Evolutionary conservation across 2,113 vertebrate species (phyloP), one percentile per base, ranked within the genome.

Genomic region (Lagopus muta): DNA sequence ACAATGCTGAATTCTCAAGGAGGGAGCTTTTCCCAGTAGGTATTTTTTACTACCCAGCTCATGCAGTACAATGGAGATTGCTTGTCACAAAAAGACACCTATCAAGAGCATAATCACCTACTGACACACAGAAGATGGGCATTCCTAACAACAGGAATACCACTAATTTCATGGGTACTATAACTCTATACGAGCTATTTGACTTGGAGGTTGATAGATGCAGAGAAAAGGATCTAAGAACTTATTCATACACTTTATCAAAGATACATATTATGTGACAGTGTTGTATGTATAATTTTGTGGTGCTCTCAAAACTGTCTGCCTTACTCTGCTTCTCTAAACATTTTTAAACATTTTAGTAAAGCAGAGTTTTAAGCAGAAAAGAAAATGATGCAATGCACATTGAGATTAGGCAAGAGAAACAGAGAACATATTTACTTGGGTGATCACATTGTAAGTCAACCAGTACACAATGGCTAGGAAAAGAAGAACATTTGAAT

Each of bases 1-100:
- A 71, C 70, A 88, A 77, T 62, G 71, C 32, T 86, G 52, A 93
- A 72, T 95, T 85, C 74, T 87, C 79, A 58, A 82, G 72, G 34
- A 89, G 50, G 28, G 38, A 84, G 40, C 3, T 36, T 17, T 93
- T 88, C 24, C 34, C 62, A 60, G 21, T 30, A 32, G 18, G 30
- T 71, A 28, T 22, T 54, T 93, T 84, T 88, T 38, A 79, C 48
- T 70, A 32, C 30, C 6, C 6, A 75, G 43, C 15, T 71, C 25
- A 19, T 25, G 18, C 54, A 42, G 32, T 72, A 64, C 1, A 1
- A 38, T 10, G n/a, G 30, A 83, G 43, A 84, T 19, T n/a, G 57
- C 71, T 58, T 85, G 45, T 78, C 57, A 45, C 3, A 6, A 74
- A 85, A 45, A 90, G 15, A 60, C 48, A 82, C 40, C 38, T 80